Percentiles rank a stretch among this genome's conserved stretches.
These are phyloP conservation scores for Incurvaria masculella DNA, from an alignment of 2,888 invertebrate species.

Conservation along the genomic window DNA sequence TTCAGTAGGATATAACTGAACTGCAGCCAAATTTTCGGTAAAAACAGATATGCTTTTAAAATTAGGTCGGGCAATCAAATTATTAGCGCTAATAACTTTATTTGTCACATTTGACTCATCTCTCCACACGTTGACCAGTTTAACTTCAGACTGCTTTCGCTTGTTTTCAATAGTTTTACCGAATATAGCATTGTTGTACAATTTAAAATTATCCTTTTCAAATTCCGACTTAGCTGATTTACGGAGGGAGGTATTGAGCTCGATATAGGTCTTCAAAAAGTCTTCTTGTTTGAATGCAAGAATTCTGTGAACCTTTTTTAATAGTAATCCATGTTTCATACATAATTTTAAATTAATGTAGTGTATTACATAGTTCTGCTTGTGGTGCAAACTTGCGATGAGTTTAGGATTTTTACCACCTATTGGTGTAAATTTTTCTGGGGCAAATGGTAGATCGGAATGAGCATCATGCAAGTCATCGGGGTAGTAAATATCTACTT, in stretches of 20 bases:
- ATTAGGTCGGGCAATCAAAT: constrained; percentile 8
- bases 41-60: constrained; percentile 8
- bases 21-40: constrained; percentile 9
- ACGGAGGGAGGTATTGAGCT: neutral
- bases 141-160: constrained; percentile 5
- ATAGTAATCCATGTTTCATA: constrained; percentile 3
- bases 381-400: constrained; percentile 13
- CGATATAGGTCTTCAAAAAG: neutral
- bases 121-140: constrained; percentile 6
- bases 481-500: constrained; percentile 11
- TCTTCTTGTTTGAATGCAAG: neutral
- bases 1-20: constrained; percentile 6
- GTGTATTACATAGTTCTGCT: constrained; percentile 6
- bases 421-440: constrained; percentile 12
- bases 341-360: constrained; percentile 6
- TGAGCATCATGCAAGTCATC: constrained; percentile 8
- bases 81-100: constrained; percentile 5
- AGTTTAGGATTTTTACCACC: constrained; percentile 11
- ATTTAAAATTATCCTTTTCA: constrained; percentile 4
- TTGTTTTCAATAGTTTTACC: constrained; percentile 10
- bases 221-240: neutral
- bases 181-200: constrained; percentile 7
- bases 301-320: neutral
- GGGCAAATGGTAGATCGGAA: constrained; percentile 18
- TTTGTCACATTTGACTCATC: constrained; percentile 8